Evolutionary conservation across 2,797 vertebrate genomes (phyloP), one percentile per base, ranked within the genome.

Genomic region (Leptatherina wallacei): DNA sequence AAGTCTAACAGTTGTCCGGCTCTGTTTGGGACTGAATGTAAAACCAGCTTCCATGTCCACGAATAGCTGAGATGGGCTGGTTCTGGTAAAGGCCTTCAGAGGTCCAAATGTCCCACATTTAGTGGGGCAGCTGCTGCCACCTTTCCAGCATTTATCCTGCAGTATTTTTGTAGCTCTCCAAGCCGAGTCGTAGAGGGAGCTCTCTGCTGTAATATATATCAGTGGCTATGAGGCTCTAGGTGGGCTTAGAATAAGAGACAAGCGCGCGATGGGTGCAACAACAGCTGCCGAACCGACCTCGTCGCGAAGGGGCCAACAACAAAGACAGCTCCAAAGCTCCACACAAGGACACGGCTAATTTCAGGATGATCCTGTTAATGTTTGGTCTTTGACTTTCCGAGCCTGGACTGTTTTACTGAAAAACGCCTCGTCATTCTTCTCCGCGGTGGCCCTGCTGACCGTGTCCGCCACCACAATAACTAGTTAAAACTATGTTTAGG

Each of bases 141-240:
- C 71, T 38, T 57, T 78, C 56, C 76, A 52, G 75, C 69, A 60
- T 49, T 71, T 63, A 30, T 33, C 59, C 4, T 58, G 86, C 70
- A 74, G 82, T 93, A 89, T 93, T 93, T 94, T 89, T 95, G 94
- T 90, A 94, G 82, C 93, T 91, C 93, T 94, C 90, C 90, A 65
- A 92, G 93, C 92, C 93, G 89, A 89, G 81, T 95, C 93, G 92
- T 95, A 95, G 95, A 96, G 95, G 95, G 95, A 96, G 95, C 95
- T 95, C 94, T 95, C 91, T 79, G 86, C 92, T 85, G 88, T 86
- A 87, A 85, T 81, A 82, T 85, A 87, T 83, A 87, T 90, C 86
- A 88, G 86, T 63, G 89, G 85, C 85, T 83, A 76, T 79, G 87
- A 85, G 81, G 85, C 88, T 91, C 82, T 81, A 86, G 86, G 86